Evolutionary conservation across 1,140 invertebrate species (phyloP).

Genomic region (Drosophila murphyi): DNA sequence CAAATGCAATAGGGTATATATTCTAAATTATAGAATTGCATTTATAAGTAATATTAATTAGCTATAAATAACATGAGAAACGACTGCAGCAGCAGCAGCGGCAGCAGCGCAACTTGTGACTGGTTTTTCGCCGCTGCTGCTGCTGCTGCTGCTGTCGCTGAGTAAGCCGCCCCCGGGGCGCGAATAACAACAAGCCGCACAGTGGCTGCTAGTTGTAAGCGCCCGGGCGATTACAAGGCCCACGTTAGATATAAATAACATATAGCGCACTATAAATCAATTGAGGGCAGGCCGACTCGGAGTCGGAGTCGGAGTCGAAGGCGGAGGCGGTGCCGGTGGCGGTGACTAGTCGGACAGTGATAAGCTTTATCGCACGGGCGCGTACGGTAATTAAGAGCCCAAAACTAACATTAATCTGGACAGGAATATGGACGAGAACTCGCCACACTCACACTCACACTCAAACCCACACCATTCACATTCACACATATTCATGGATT

Average conservation of each 20-base stretch:
- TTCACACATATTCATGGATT: constrained; percentile 2
- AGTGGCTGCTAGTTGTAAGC: constrained; percentile 61
- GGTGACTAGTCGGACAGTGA: constrained; percentile 24
- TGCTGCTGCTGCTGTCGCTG: constrained; percentile 5
- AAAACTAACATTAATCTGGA: constrained; percentile 75
- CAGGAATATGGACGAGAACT: constrained; percentile 44
- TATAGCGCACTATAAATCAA: constrained; percentile 78
- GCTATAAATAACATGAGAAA: constrained; percentile 80
- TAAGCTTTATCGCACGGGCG: constrained; percentile 81
- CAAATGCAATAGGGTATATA: constrained; percentile 67
- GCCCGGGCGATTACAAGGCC: constrained; percentile 60
- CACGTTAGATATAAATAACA: constrained; percentile 72
- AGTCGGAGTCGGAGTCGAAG: background rate
- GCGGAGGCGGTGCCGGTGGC: background rate
- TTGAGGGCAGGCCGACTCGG: constrained; percentile 29
- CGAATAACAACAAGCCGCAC: constrained; percentile 29
- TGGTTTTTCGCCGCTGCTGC: constrained; percentile 28
- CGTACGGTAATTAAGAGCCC: constrained; percentile 74
- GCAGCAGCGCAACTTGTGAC: constrained; percentile 48
- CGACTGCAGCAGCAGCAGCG: constrained; percentile 13
- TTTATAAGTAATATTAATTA: constrained; percentile 83
- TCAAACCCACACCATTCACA: background rate
- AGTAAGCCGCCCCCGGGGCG: constrained; percentile 48
- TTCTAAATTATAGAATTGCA: constrained; percentile 80
- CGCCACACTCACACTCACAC: constrained; percentile 19